A percentile compares a stretch with the other conserved stretches of the same genome.
These are phyloP conservation scores for Carassius gibelio DNA, from an alignment of 2,113 vertebrate genomes.

Conservation along the genomic window DNA sequence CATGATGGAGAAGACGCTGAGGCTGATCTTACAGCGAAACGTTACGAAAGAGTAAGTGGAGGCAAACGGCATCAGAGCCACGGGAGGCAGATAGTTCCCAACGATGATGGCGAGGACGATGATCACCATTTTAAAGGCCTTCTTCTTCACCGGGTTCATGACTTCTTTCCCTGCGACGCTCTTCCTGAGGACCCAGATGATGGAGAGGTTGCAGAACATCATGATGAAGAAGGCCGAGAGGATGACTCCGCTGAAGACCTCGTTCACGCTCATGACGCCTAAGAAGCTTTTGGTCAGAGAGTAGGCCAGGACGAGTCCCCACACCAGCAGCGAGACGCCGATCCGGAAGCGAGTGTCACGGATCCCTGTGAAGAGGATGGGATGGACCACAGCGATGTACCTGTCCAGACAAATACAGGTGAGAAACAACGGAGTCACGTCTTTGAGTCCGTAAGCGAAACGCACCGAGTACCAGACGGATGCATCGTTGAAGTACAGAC, in stretches of 20 bases:
- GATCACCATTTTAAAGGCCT: constrained; percentile 73
- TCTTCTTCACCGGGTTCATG: constrained; percentile 78
- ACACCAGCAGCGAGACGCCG: constrained; percentile 59
- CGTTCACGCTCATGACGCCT: constrained; percentile 54
- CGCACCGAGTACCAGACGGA: constrained; percentile 68
- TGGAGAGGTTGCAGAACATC: constrained; percentile 75
- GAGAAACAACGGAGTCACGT: constrained; percentile 70
- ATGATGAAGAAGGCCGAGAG: constrained; percentile 72
- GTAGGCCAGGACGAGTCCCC: constrained; percentile 67
- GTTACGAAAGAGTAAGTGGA: constrained; percentile 61
- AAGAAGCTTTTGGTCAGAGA: constrained; percentile 63
- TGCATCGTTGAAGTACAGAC: constrained; percentile 60
- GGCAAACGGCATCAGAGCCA: constrained; percentile 73
- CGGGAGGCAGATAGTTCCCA: constrained; percentile 70
- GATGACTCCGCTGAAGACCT: constrained; percentile 71
- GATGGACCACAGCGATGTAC: constrained; percentile 76
- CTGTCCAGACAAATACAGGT: constrained; percentile 75
- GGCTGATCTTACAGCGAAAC: constrained; percentile 68
- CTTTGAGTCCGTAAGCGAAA: constrained; percentile 74
- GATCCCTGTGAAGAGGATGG: constrained; percentile 66
- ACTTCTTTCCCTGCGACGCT: constrained; percentile 71
- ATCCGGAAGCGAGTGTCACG: constrained; percentile 67
- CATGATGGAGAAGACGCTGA: constrained; percentile 72
- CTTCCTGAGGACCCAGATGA: constrained; percentile 75
- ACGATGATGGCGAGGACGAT: constrained; percentile 71